Percentiles rank a stretch among this genome's conserved stretches.
Evolutionary conservation across 2,797 vertebrate species (phyloP).

Genomic region (Hirundo rustica): DNA sequence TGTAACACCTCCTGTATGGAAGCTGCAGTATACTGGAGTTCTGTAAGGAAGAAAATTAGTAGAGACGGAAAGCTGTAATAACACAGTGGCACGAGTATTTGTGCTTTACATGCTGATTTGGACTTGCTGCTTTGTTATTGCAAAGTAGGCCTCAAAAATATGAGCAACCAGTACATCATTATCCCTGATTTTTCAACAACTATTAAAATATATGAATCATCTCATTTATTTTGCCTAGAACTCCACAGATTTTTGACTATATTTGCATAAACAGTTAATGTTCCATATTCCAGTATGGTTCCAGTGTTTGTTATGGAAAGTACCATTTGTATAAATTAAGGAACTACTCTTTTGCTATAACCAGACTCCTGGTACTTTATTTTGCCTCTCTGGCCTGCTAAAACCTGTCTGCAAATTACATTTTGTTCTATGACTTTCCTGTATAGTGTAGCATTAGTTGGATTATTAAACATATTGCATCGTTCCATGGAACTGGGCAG

Average conservation of each 20-base stretch:
- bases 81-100: neutral
- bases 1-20: neutral
- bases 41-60: neutral
- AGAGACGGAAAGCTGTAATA: neutral
- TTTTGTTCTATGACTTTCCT: slow-evolving; percentile 13
- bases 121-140: neutral
- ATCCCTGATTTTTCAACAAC: neutral
- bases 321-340: slow-evolving; percentile 34
- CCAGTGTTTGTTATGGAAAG: slow-evolving; percentile 47
- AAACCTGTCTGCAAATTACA: slow-evolving; percentile 47
- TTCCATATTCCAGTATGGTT: neutral
- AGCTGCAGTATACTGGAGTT: neutral
- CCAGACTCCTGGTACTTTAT: slow-evolving; percentile 18
- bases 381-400: slow-evolving; percentile 38
- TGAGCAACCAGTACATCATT: neutral
- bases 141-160: neutral
- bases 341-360: slow-evolving; percentile 17
- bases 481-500: neutral
- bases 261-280: neutral
- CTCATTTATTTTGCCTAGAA: neutral
- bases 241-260: neutral
- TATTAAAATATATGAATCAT: neutral
- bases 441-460: neutral
- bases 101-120: neutral
- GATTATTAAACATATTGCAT: neutral